A percentile compares a stretch with the other conserved stretches of the same genome.
phyloP scores from a whole-genome alignment of 2,888 invertebrate genomes.

The Stenodera caucasica region DNA sequence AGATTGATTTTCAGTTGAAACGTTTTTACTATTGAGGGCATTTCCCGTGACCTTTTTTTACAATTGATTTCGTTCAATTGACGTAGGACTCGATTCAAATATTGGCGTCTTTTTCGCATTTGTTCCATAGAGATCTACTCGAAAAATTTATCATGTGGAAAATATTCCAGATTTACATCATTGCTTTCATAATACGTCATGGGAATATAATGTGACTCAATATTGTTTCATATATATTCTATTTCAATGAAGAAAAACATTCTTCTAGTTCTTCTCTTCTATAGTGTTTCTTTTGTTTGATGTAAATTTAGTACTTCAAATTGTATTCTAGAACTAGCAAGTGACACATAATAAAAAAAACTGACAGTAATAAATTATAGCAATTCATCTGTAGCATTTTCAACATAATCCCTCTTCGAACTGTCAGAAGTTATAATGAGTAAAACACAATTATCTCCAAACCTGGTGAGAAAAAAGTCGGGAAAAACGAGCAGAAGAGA shows the following conservation, averaged over 20 bases:
- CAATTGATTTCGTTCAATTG: constrained; percentile 21
- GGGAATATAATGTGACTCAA: constrained; percentile 18
- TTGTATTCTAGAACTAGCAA: constrained; percentile 28
- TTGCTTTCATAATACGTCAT: constrained; percentile 19
- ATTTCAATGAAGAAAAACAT: neutral
- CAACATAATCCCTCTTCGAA: constrained; percentile 5
- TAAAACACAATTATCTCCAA: constrained; percentile 1
- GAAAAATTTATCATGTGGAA: constrained; percentile 24
- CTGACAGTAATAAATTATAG: constrained; percentile 8
- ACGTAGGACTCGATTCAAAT: constrained; percentile 19
- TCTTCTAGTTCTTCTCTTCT: too few relatives aligned
- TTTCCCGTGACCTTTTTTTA: constrained; percentile 13
- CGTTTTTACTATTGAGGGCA: constrained; percentile 14
- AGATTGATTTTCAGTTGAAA: constrained; percentile 1
- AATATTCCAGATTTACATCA: constrained; percentile 28
- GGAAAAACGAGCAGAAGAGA: neutral
- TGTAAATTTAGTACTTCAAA: constrained; percentile 13
- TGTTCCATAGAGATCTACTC: constrained; percentile 19
- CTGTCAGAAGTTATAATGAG: constrained; percentile 8
- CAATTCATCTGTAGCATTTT: constrained; percentile 18
- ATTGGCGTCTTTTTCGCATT: constrained; percentile 24
- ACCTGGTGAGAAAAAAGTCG: neutral
- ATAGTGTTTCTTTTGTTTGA: neutral
- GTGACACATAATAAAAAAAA: constrained; percentile 30
- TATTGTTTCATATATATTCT: constrained; percentile 28